A percentile compares a stretch with the other conserved stretches of the same genome.
phyloP scores from a whole-genome alignment of 2,113 vertebrate species.

The Alosa alosa region DNA sequence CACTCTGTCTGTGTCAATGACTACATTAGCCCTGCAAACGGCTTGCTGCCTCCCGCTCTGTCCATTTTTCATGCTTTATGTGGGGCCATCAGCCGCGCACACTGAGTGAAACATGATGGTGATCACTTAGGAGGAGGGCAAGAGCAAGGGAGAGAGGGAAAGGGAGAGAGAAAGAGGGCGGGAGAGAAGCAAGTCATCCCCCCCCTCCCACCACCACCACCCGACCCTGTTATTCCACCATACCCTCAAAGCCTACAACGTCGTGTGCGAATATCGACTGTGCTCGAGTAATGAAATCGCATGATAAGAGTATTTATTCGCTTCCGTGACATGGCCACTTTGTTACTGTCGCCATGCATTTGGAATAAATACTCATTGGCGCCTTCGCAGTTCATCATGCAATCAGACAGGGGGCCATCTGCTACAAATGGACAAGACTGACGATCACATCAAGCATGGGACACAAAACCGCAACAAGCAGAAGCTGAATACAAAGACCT shows the following conservation, averaged over 20 bases:
- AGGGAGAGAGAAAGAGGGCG: not conserved
- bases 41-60: conserved; percentile 49
- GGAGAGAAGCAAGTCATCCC: conserved; percentile 25
- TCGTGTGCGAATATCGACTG: conserved; percentile 2
- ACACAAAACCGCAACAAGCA: conserved; percentile 12
- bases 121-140: conserved; percentile 23
- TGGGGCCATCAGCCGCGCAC: conserved; percentile 49
- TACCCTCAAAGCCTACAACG: not conserved
- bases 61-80: conserved; percentile 54
- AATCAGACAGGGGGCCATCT: conserved; percentile 38
- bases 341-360: conserved; percentile 40
- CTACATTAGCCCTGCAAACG: conserved; percentile 56
- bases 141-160: not conserved
- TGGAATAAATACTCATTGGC: conserved; percentile 31
- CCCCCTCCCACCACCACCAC: conserved; percentile 26
- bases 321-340: conserved; percentile 40
- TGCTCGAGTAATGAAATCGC: conserved; percentile 33
- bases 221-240: not conserved
- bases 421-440: conserved; percentile 41
- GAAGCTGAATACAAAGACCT: conserved; percentile 27
- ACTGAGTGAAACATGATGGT: conserved; percentile 48
- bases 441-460: conserved; percentile 38
- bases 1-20: conserved; percentile 64
- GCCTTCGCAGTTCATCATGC: conserved; percentile 37
- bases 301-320: conserved; percentile 48